Evolutionary conservation across 2,113 vertebrate species (phyloP), one percentile per base, ranked within the genome.

Genomic region (Campylomormyrus tamandua): DNA sequence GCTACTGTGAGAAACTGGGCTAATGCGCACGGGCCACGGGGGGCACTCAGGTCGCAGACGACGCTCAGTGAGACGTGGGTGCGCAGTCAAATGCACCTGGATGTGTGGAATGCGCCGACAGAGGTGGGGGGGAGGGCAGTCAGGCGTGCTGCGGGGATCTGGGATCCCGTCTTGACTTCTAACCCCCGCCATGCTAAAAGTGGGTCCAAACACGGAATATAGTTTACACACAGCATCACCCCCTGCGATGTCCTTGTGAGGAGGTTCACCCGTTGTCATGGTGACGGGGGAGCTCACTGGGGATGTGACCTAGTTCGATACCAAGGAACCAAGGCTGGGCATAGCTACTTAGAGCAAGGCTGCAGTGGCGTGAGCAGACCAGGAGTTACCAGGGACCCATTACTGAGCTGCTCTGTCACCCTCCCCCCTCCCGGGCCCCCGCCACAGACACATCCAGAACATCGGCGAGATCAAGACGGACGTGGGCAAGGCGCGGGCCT

Each of bases 381-480:
- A 42, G 74, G 74, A 89, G 49, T 80, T 91, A 89, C 21, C 58
- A 86, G 31, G 35, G 83, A 19, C 31, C 21, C 15, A 62, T 35
- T 15, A 48, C 27, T 84, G 45, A 39, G 1, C 39, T 45, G n/a
- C 42, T 46, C 89, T 49, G 3, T 45, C 31, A 24, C 19, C 17
- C 15, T 3, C n/a, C 24, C 24, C 58, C 2, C 6, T 1, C 9
- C n/a, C 89, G 52, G 27, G 86, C 90, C 45, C 3, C 27, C 46
- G 7, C 88, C 48, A 49, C 93, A 99, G 98, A 93, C 98, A 99
- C 92, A 99, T 99, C 90, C 98, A 99, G 95, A 99, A 99, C 91
- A 99, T 99, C 0, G 96, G 98, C 77, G 98, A 99, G 94, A 99
- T 99, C 92, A 99, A 99, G 96, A 99, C 98, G 0, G 98, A 99